Base-by-base conservation (phyloP, 2,797 vertebrate genomes). In the Delichon dasypus region DNA sequence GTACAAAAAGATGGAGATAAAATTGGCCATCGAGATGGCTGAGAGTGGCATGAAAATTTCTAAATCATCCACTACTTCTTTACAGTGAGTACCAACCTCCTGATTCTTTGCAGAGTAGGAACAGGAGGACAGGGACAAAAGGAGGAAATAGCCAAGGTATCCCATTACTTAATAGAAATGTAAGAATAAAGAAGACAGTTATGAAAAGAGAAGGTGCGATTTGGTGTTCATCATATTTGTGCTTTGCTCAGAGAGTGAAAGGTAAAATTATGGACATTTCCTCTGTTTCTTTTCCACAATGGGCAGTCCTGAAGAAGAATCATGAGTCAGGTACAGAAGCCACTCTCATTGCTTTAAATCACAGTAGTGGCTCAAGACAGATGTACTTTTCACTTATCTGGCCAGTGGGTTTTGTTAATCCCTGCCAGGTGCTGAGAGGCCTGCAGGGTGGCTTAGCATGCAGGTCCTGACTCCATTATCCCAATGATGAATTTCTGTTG, bases 1-100 rank as follows among this genome's bases (percentile, higher is more conserved):
- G 75, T 99, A 99, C 94, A 99, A 99, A 96, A 99, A 99, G 96
- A 98, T 99, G 92, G 99, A 99, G 96, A 98, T 99, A 96, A 99
- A 99, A 95, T 98, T 98, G 68, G 98, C 98, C 60, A 98, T 99
- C 23, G 98, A 99, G 97, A 98, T 99, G 98, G 98, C 98, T 74
- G 99, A 99, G 93, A 98, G 98, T 38, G 98, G 98, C 27, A 97
- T 98, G 30, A 98, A 98, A 57, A 98, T 96, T 11, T 96, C 98
- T 17, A 86, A 98, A 36, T 81, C 97, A 11, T 98, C 98, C 47
- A 53, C 98, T 18, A 14, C 94, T 47, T 96, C 98, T 10, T 92
- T 97, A 36, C 96, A 97, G 99, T 99, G 98, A 93, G 98, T 98
- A 79, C 16, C 7, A 6, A n/a, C 22, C 20, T 64, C 26, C 47